Percentiles rank a stretch among this genome's conserved stretches.
Evolutionary conservation across 2,797 vertebrate species (phyloP).

Genomic region (Hypotaenidia okinawae): DNA sequence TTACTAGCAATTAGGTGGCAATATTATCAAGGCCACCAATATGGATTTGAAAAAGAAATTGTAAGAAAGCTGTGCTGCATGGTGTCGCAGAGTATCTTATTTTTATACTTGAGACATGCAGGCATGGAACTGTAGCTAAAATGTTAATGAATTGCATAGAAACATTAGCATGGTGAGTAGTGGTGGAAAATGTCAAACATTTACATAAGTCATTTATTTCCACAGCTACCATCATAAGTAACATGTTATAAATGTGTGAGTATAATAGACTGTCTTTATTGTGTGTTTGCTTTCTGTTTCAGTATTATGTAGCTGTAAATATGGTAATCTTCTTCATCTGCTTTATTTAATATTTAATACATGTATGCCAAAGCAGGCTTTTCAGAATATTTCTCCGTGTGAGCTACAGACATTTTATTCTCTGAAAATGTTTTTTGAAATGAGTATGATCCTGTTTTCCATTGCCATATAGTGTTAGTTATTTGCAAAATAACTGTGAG

Average conservation of each 20-base stretch:
- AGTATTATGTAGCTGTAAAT: background rate
- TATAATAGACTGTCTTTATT: background rate
- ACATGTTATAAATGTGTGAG: background rate
- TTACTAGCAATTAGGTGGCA: background rate
- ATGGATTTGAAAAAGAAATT: background rate
- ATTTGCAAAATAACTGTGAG: background rate
- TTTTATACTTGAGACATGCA: background rate
- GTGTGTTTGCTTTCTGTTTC: background rate
- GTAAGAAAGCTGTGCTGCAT: background rate
- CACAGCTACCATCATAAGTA: background rate
- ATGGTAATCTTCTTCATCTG: background rate
- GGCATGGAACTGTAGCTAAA: background rate
- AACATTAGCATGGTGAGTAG: background rate
- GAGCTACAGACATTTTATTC: background rate
- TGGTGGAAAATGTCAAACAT: background rate
- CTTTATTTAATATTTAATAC: background rate
- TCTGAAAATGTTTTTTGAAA: background rate
- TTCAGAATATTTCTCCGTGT: background rate
- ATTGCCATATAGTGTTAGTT: background rate
- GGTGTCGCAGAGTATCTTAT: background rate
- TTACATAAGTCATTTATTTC: background rate
- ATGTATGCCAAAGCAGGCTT: background rate
- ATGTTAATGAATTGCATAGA: background rate
- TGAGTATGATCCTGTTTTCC: background rate
- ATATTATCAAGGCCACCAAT: background rate